phyloP scores from a whole-genome alignment of 2,888 invertebrate species.

The Sericinus montela region DNA sequence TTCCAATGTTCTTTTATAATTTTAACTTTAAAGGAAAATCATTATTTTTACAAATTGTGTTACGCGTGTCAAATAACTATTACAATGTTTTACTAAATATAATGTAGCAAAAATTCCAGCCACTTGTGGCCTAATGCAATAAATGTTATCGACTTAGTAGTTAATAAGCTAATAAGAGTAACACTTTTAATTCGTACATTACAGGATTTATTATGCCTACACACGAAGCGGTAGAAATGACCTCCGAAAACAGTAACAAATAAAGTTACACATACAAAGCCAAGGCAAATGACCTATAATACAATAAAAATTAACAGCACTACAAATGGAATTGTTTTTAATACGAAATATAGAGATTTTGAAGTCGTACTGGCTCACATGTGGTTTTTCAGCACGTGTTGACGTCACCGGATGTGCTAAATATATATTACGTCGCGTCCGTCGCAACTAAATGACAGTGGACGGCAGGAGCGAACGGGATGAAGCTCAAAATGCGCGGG shows the following conservation, averaged over 20 bases:
- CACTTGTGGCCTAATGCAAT: too few relatives aligned
- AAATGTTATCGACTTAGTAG: too few relatives aligned
- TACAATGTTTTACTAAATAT: too few relatives aligned
- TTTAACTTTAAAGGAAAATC: too few relatives aligned
- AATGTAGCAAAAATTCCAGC: too few relatives aligned
- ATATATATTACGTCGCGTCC: slow-evolving; percentile 46
- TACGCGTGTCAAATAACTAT: too few relatives aligned
- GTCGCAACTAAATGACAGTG: slow-evolving; percentile 15
- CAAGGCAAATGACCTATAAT: neutral
- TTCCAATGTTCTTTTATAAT: too few relatives aligned
- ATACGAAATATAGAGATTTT: slow-evolving; percentile 17
- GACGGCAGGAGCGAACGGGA: neutral
- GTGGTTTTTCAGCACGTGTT: slow-evolving; percentile 37
- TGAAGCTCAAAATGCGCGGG: neutral
- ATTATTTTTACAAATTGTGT: too few relatives aligned
- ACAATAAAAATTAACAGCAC: slow-evolving; percentile 9
- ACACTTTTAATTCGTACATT: too few relatives aligned
- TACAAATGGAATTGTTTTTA: slow-evolving; percentile 11
- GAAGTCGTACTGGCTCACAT: slow-evolving; percentile 28
- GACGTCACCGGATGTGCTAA: slow-evolving; percentile 58
- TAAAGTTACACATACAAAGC: neutral
- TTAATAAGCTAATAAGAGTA: too few relatives aligned
- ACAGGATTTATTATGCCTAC: neutral
- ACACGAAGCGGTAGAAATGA: neutral
- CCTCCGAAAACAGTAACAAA: neutral